phyloP scores from a whole-genome alignment of 64 coral and sea anemone species.

The Stichodactyla helianthus region DNA sequence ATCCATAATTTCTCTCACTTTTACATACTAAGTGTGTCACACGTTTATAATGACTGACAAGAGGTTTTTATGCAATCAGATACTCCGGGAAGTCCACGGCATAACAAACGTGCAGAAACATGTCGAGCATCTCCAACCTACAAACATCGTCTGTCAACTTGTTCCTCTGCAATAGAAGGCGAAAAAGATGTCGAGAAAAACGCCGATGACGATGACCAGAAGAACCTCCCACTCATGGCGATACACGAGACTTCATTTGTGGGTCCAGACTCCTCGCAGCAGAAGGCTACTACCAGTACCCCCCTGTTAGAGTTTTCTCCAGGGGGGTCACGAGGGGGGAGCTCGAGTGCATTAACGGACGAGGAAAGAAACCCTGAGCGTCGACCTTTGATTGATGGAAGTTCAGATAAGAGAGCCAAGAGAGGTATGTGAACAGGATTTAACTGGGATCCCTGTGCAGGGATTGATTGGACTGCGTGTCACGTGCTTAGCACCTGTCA shows the following conservation, averaged over 20 bases:
- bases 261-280: not conserved
- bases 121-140: slow-evolving; percentile 13
- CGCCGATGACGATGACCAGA: not conserved
- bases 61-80: not conserved
- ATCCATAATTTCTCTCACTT: no score
- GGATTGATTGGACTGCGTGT: no score
- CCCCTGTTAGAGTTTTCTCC: slow-evolving; percentile 15
- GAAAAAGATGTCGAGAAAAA: not conserved
- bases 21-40: no score
- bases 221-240: slow-evolving; percentile 8
- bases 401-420: not conserved
- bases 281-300: slow-evolving; percentile 14
- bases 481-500: no score
- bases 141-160: slow-evolving; percentile 16
- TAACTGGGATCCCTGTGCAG: no score
- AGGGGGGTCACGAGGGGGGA: slow-evolving; percentile 10
- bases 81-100: slow-evolving; percentile 11
- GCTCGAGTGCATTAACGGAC: slow-evolving; percentile 11
- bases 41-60: no score
- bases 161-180: slow-evolving; percentile 3
- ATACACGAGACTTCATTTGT: slow-evolving; percentile 31
- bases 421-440: not conserved
- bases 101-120: not conserved
- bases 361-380: slow-evolving; percentile 13
- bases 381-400: slow-evolving; percentile 22